Percentiles rank a stretch among this genome's conserved stretches.
Evolutionary conservation across 2,113 vertebrate species (phyloP).

Genomic region (Melanotaenia duboulayi): DNA sequence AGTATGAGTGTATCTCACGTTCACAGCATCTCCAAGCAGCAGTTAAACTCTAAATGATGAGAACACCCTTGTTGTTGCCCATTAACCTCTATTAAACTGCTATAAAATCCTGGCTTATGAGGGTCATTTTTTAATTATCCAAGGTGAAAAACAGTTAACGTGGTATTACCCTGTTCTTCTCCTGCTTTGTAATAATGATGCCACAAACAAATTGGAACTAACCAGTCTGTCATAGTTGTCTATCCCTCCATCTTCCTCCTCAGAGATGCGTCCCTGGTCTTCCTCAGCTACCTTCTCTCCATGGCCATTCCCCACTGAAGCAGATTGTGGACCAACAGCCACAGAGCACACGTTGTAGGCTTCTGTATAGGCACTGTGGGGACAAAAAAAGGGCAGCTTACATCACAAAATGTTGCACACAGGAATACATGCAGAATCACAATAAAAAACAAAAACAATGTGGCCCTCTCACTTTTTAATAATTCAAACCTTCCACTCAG

Average conservation of each 20-base stretch:
- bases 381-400: slow-evolving; percentile 7
- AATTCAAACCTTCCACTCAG: no score
- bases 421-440: background rate
- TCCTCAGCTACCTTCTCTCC: slow-evolving; percentile 80
- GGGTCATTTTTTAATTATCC: slow-evolving; percentile 15
- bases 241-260: slow-evolving; percentile 83
- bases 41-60: slow-evolving; percentile 56
- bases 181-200: background rate
- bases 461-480: no score
- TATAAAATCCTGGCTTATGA: slow-evolving; percentile 32
- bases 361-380: slow-evolving; percentile 90
- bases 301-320: background rate
- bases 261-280: slow-evolving; percentile 88
- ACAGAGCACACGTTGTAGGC: slow-evolving; percentile 88
- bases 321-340: slow-evolving; percentile 58
- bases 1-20: slow-evolving; percentile 10
- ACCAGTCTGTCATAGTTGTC: slow-evolving; percentile 87
- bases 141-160: slow-evolving; percentile 16
- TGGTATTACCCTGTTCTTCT: slow-evolving; percentile 9
- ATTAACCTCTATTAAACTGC: slow-evolving; percentile 61
- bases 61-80: slow-evolving; percentile 25
- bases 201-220: slow-evolving; percentile 2
- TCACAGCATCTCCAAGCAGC: slow-evolving; percentile 26
- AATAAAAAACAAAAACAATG: no score
- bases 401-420: slow-evolving; percentile 1